Percentiles rank a stretch among this genome's conserved stretches.
Conservation (phyloP, 2,888 invertebrate species). For the Hartigia nigra region DNA sequence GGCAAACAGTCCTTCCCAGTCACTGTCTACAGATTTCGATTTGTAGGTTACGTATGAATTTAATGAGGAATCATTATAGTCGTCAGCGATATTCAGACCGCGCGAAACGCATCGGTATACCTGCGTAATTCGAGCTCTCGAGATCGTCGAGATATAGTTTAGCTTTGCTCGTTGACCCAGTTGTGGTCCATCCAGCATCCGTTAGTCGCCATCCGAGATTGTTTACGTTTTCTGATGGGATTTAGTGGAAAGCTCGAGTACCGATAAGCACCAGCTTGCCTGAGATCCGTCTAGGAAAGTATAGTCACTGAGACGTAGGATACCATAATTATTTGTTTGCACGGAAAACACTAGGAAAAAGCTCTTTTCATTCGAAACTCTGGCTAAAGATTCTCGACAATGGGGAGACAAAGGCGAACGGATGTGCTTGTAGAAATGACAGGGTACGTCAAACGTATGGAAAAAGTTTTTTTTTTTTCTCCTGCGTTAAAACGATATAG, state of each 20-base stretch:
- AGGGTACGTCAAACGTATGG: background rate
- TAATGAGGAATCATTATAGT: too few species aligned
- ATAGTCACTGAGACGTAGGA: background rate
- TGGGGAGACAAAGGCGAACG: background rate
- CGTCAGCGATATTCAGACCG: background rate
- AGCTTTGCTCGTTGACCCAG: background rate
- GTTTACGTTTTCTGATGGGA: conserved; percentile 6
- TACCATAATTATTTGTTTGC: background rate
- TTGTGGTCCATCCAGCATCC: background rate
- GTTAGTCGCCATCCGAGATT: background rate
- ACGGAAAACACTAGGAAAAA: background rate
- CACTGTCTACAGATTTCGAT: too few species aligned
- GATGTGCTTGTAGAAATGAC: background rate
- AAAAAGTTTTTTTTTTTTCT: background rate
- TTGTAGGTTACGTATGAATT: too few species aligned
- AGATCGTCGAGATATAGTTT: background rate
- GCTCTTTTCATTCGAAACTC: background rate
- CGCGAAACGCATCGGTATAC: background rate
- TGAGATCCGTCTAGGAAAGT: background rate
- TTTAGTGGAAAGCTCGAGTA: background rate
- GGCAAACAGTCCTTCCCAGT: background rate
- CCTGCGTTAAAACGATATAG: conserved; percentile 10
- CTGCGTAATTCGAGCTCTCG: background rate
- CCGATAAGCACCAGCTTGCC: background rate
- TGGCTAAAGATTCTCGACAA: background rate